These are phyloP conservation scores for Borostomias antarcticus DNA, from an alignment of 2,797 vertebrate species.

Conservation along the genomic window DNA sequence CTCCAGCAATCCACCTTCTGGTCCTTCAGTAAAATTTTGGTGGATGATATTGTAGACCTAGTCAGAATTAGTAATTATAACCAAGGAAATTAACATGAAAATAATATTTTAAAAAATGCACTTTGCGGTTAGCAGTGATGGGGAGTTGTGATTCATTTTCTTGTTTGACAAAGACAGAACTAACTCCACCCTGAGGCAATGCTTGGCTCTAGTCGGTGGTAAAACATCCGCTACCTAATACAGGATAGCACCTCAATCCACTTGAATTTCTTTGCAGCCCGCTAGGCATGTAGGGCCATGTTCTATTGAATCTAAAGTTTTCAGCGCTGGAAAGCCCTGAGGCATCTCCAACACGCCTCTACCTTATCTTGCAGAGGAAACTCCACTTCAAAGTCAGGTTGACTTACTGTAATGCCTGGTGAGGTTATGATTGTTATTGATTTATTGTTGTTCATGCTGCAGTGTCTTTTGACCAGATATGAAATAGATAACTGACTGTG, in stretches of 20 bases:
- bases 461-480: too few species aligned
- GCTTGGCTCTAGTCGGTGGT: constrained; percentile 61
- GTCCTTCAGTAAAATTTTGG: too few species aligned
- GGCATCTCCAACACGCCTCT: not conserved
- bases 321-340: constrained; percentile 31
- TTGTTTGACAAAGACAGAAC: constrained; percentile 70
- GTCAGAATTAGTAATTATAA: too few species aligned
- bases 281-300: too few species aligned
- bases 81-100: too few species aligned
- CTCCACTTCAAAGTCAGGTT: constrained; percentile 2
- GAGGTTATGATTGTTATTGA: not conserved
- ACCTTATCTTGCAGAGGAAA: not conserved
- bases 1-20: too few species aligned
- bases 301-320: too few species aligned
- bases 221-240: constrained; percentile 60
- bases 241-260: constrained; percentile 49
- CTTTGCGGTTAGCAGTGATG: constrained; percentile 57
- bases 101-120: constrained; percentile 6
- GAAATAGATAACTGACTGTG: too few species aligned
- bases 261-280: constrained; percentile 65
- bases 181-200: constrained; percentile 62
- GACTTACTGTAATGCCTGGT: constrained; percentile 37
- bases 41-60: too few species aligned
- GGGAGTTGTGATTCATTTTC: constrained; percentile 71
- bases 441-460: not conserved